phyloP scores from a whole-genome alignment of 1,140 invertebrate genomes.

The Coenobita brevimanus region DNA sequence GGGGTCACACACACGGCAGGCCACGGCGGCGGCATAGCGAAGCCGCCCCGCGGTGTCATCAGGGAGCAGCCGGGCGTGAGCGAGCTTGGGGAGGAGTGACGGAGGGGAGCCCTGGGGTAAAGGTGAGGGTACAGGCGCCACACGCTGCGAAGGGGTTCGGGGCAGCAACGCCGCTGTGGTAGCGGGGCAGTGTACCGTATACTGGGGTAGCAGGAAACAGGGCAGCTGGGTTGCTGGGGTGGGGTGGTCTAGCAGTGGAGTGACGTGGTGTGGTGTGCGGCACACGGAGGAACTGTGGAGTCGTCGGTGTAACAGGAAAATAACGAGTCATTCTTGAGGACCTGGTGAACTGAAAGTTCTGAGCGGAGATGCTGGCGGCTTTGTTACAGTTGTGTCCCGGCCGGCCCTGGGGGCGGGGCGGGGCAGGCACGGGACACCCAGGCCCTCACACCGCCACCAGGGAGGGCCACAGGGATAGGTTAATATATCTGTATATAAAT shows the following conservation, averaged over 20 bases:
- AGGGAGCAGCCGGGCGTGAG: slow-evolving; percentile 45
- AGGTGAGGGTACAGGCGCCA: background rate
- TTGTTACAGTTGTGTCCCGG: slow-evolving; percentile 12
- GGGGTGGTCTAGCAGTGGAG: background rate
- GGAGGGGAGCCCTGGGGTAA: background rate
- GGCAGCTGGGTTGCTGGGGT: slow-evolving; percentile 5
- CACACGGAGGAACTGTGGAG: slow-evolving; percentile 49
- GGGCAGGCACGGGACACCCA: slow-evolving; percentile 13
- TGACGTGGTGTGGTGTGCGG: slow-evolving; percentile 19
- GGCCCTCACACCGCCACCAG: slow-evolving; percentile 28
- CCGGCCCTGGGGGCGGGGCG: slow-evolving; percentile 8
- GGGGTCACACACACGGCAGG: slow-evolving; percentile 34
- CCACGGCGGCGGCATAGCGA: slow-evolving; percentile 7
- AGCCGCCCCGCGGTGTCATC: slow-evolving; percentile 34
- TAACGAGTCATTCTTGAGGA: slow-evolving; percentile 19
- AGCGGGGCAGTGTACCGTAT: too few species aligned
- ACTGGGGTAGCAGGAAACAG: too few species aligned
- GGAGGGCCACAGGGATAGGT: background rate
- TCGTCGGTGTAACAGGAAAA: slow-evolving; percentile 33
- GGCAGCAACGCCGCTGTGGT: background rate
- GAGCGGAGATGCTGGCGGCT: background rate
- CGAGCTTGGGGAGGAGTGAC: background rate
- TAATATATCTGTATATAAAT: slow-evolving; percentile 28
- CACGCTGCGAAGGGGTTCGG: background rate
- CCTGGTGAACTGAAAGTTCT: background rate